Evolutionary conservation across 2,888 invertebrate species (phyloP), one percentile per base, ranked within the genome.

Genomic region (Aporophyla lueneburgensis): DNA sequence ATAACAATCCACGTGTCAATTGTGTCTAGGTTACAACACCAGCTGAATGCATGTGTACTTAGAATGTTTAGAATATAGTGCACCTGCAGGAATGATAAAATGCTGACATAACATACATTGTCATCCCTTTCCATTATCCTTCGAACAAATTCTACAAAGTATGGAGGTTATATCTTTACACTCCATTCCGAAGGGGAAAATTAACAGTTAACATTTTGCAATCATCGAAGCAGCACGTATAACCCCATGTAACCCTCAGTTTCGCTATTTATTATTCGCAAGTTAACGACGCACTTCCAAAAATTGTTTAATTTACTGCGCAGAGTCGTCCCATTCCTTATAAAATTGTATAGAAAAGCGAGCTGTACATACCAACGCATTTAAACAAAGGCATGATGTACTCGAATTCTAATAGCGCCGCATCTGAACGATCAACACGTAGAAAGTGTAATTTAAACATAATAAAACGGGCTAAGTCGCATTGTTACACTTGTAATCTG

Each of bases 401-500:
- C 73, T 63, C 86, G 69, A 68, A 78, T 86, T 86, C 69, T 79
- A 83, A 83, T 86, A 70, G 78, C 71, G 14, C 33, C 65, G 27
- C 76, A 81, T 79, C 74, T 77, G 54, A 81, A 81, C 76, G 67
- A 81, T 68, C 67, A 46, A 71, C 81, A 81, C 83, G 81, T 88
- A 81, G 71, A 84, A 83, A 87, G 72, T 69, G 75, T 80, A 85
- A 87, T 79, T 81, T 76, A 84, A 88, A 76, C 62, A 62, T 56
- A 75, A 81, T 84, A 84, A 85, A 87, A 78, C 65, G 43, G 14
- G 16, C 19, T 66, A 58, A 70, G 66, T 74, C 49, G 85, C 66
- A 75, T 74, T 85, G 75, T 78, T 88, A 85, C 84, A 86, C 78
- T 81, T 85, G 84, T 89, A 89, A 86, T 89, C 83, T 85, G 85